Percentiles rank a stretch among this genome's conserved stretches.
Conservation (phyloP, 2,888 invertebrate species). For the Hirtodrosophila histrioides region DNA sequence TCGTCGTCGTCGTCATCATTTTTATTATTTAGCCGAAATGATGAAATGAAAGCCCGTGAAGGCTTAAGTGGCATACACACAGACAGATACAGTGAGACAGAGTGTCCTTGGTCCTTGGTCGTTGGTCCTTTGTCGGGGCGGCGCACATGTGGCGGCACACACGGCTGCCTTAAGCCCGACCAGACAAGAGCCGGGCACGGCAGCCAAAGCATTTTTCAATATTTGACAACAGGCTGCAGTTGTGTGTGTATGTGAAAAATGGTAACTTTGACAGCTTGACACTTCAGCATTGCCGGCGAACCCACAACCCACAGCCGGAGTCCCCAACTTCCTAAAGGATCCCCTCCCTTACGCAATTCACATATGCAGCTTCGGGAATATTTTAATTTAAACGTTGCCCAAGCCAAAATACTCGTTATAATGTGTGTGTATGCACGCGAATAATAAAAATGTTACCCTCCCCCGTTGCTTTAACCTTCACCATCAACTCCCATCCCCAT, state of each 20-base stretch:
- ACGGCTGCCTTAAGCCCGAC: conserved; percentile 39
- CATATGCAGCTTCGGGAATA: conserved; percentile 57
- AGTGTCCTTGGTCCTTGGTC: conserved; percentile 19
- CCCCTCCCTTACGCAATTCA: conserved; percentile 20
- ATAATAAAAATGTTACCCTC: conserved; percentile 60
- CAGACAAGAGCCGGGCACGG: conserved; percentile 20
- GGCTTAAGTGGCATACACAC: conserved; percentile 59
- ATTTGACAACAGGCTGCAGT: conserved; percentile 63
- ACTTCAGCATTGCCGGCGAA: conserved; percentile 53
- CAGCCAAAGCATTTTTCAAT: conserved; percentile 74
- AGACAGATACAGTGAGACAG: conserved; percentile 12
- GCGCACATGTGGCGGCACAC: conserved; percentile 57
- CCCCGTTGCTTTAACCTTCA: background rate
- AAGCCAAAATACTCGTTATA: conserved; percentile 29
- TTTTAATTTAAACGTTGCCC: conserved; percentile 66
- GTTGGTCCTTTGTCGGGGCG: conserved; percentile 21
- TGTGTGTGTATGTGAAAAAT: conserved; percentile 69
- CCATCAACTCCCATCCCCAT: background rate
- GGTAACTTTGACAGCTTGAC: conserved; percentile 80
- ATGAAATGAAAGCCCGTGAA: conserved; percentile 69
- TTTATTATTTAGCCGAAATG: conserved; percentile 74
- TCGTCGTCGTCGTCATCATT: conserved; percentile 64
- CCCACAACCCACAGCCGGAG: conserved; percentile 15
- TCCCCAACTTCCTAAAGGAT: conserved; percentile 2
- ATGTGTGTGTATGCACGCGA: conserved; percentile 5